Base-by-base conservation (phyloP, 2,888 invertebrate species). In the Hypselothyrea guttata region DNA sequence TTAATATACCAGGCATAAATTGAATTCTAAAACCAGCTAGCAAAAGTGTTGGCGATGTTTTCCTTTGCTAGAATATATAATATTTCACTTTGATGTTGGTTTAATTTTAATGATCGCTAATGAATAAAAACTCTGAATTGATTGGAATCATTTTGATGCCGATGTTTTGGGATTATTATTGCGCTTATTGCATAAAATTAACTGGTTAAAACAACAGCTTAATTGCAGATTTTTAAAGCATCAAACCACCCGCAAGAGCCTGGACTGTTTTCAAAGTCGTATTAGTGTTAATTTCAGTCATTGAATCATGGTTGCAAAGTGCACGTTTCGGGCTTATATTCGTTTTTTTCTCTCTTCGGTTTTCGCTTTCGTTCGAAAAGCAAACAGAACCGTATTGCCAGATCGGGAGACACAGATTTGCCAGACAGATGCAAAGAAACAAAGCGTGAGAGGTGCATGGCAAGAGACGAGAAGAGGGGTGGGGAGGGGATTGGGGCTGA, bases 211-310 rank as follows among this genome's bases (percentile, higher is more conserved):
- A 7, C 7, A 30, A 9, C n/a, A 30, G 2, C 9, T 30, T 30
- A 3, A 30, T 22, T 22, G 5, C 2, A 22, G 5, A 22, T 22
- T 5, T 22, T 22, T 5, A 22, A 22, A 4, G 22, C 22, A n/a
- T 38, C 11, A 45, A 46, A 34, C 52, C 37, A 49, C 53, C 52
- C 67, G 30, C 31, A 7, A 47, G 30, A 27, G 11, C 16, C 9
- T 5, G 22, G 3, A 22, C 22, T 22, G 34, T 12, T 22, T 12
- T 42, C 34, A 15, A 27, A 34, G 40, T 41, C 69, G 73, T 57
- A 79, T 83, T 77, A 75, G 79, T 72, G 84, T 66, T 77, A 77
- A 77, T 83, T 83, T 75, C 55, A 58, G 75, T 62, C 55, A 61
- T 70, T 58, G 62, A 40, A 27, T 66, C 64, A 78, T 78, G 75